Base-by-base conservation (phyloP, 2,113 vertebrate species). In the Malaclemys terrapin region DNA sequence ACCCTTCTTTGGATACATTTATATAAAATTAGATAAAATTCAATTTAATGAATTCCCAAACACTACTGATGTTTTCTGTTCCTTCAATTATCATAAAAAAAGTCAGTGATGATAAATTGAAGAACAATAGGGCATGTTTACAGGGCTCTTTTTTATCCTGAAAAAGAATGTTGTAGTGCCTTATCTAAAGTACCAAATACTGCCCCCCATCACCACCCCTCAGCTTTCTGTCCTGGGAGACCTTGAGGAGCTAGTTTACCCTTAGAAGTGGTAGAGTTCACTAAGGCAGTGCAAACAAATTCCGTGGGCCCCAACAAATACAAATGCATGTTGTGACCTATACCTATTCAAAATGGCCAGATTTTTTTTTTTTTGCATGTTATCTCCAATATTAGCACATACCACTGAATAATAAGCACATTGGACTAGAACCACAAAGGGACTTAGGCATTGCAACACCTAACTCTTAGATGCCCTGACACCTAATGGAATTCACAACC, bases 211-310 rank as follows among this genome's bases (percentile, higher is more conserved):
- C 52, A 82, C 81, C 90, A 56, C 29, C 84, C 42, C 12, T 82
- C 90, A 93, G 29, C 80, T 10, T 80, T 95, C 87, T 94, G 93
- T 22, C 95, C 94, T 89, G 78, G 42, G 35, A 47, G 13, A 27
- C 47, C 83, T 81, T 11, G 22, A 78, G 42, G 75, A 11, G 12
- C 24, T 78, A 47, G 13, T 78, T 45, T 42, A 76, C 10, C 59
- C 10, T 35, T 45, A 76, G 52, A 56, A 81, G 47, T 59, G 76
- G 85, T 76, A 4, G 3, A 80, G 5, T 10, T 38, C n/a, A 24
- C 5, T 14, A 29, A 1, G 52, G 56, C 24, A 84, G 76, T 56
- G 2, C 38, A 84, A 89, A 80, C 42, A 89, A 94, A 85, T 93
- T 91, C 52, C 72, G 89, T 88, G 69, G 59, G 42, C 62, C 90